Evolutionary conservation across 2,888 invertebrate genomes (phyloP).

Genomic region (Rutpela maculata): DNA sequence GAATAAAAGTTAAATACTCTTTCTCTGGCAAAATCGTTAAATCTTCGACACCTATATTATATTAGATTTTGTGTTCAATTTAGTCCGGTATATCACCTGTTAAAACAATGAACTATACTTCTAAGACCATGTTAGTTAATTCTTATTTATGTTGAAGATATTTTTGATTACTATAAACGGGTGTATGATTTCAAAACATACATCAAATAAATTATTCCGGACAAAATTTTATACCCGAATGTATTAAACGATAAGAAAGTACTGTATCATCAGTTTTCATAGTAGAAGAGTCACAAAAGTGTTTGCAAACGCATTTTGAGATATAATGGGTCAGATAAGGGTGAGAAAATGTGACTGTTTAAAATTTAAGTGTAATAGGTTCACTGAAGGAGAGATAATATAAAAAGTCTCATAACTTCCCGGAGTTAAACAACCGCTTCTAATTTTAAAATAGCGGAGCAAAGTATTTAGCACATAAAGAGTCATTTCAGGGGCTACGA

Average conservation of each 20-base stretch:
- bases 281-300: conserved; percentile 66
- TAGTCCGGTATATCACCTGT: no score
- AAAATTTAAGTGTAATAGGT: conserved; percentile 74
- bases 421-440: conserved; percentile 70
- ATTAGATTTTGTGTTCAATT: no score
- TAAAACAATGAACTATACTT: no score
- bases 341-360: conserved; percentile 73
- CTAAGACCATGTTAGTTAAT: no score
- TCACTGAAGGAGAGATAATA: conserved; percentile 71
- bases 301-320: conserved; percentile 70
- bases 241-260: conserved; percentile 72
- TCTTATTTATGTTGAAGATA: not conserved
- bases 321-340: conserved; percentile 72
- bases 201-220: not conserved
- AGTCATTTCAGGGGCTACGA: conserved; percentile 66
- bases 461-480: conserved; percentile 69
- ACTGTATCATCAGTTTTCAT: conserved; percentile 72
- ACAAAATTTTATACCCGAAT: conserved; percentile 56
- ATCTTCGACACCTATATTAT: no score
- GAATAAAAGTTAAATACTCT: no score
- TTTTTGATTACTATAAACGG: not conserved
- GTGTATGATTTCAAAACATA: not conserved
- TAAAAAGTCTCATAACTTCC: conserved; percentile 71
- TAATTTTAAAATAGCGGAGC: conserved; percentile 70
- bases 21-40: no score